A percentile compares a stretch with the other conserved stretches of the same genome.
Evolutionary conservation across 2,113 vertebrate genomes (phyloP).

Genomic region (Drymodes brunneopygia): DNA sequence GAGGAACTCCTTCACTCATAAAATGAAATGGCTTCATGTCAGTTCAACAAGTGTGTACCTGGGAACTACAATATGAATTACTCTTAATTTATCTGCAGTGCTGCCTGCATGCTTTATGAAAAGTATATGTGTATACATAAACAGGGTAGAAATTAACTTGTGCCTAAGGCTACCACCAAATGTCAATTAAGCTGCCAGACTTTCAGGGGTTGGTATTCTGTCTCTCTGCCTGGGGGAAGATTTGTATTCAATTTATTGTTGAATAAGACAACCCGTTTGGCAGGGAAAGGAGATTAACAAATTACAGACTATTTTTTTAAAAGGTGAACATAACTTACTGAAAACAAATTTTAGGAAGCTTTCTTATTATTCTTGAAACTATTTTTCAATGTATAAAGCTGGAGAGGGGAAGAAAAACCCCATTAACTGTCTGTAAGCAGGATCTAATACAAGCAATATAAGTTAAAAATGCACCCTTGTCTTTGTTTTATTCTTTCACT

Average conservation of each 20-base stretch:
- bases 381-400: constrained; percentile 39
- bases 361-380: constrained; percentile 5
- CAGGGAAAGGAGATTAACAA: constrained; percentile 66
- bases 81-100: constrained; percentile 41
- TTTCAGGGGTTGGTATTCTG: constrained; percentile 45
- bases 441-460: constrained; percentile 5
- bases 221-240: constrained; percentile 64
- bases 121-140: constrained; percentile 36
- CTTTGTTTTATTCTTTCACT: constrained; percentile 46
- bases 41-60: constrained; percentile 12
- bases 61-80: constrained; percentile 40
- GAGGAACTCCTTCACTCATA: constrained; percentile 21
- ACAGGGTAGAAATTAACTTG: constrained; percentile 60
- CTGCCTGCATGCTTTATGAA: constrained; percentile 25
- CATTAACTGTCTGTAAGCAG: constrained; percentile 15
- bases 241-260: constrained; percentile 72
- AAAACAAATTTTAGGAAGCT: constrained; percentile 53
- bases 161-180: constrained; percentile 54
- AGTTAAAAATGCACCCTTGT: constrained; percentile 23
- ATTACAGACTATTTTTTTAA: constrained; percentile 48
- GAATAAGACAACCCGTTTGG: constrained; percentile 65
- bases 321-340: constrained; percentile 54
- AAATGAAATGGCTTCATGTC: constrained; percentile 34
- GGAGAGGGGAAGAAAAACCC: neutral
- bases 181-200: constrained; percentile 70